Conservation (phyloP, 2,113 vertebrate genomes). For the Colossoma macropomum region DNA sequence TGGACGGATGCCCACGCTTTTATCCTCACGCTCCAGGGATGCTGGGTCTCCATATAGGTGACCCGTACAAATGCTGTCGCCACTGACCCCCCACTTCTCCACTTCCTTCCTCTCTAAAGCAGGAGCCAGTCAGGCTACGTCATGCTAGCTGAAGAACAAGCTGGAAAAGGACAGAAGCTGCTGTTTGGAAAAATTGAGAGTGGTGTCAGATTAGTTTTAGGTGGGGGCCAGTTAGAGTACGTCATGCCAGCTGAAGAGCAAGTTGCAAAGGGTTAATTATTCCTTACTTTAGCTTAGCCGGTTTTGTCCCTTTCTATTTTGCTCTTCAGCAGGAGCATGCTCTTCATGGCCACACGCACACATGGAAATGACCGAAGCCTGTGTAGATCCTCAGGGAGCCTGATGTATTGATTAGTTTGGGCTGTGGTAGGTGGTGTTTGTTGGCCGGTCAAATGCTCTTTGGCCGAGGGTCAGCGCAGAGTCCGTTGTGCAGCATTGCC, state of each 20-base stretch:
- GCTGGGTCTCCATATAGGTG: conserved; percentile 69
- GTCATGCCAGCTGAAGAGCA: too few relatives aligned
- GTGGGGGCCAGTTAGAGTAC: not conserved
- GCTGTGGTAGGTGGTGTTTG: conserved; percentile 69
- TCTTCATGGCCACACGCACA: conserved; percentile 22
- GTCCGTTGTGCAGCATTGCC: conserved; percentile 65
- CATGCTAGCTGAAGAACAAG: not conserved
- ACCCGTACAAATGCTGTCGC: conserved; percentile 62
- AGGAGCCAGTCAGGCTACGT: conserved; percentile 26
- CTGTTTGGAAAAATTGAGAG: conserved; percentile 31
- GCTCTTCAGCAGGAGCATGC: too few relatives aligned
- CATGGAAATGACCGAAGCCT: conserved; percentile 52
- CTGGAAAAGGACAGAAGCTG: conserved; percentile 62
- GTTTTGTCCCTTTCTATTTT: too few relatives aligned
- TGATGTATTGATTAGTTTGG: conserved; percentile 72
- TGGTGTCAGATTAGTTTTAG: not conserved
- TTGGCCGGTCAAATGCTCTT: conserved; percentile 70
- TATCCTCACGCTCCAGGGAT: conserved; percentile 67
- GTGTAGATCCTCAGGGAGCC: conserved; percentile 59
- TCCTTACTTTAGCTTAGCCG: too few relatives aligned
- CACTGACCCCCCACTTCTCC: conserved; percentile 60
- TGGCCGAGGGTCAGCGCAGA: conserved; percentile 68
- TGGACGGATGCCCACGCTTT: conserved; percentile 70
- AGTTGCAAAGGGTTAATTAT: too few relatives aligned
- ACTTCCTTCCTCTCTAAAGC: conserved; percentile 46